A percentile compares a stretch with the other conserved stretches of the same genome.
These are phyloP conservation scores for Drosophila greeni DNA, from an alignment of 2,888 invertebrate species.

Conservation along the genomic window DNA sequence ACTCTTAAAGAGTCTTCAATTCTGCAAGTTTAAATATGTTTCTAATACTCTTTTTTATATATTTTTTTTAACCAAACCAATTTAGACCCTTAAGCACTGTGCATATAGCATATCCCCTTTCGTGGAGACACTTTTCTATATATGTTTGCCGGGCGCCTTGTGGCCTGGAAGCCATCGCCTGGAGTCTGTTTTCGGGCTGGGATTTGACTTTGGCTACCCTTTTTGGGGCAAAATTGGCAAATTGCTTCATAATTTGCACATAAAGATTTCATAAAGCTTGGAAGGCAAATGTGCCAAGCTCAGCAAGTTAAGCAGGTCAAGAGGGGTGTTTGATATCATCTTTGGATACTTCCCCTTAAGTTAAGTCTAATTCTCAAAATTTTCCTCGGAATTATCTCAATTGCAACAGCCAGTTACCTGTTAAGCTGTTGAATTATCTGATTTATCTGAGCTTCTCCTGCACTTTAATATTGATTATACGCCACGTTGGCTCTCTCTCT, in stretches of 20 bases:
- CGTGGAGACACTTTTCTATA: slow-evolving; percentile 39
- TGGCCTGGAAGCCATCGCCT: slow-evolving; percentile 12
- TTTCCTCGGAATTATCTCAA: slow-evolving; percentile 32
- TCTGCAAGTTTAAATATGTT: not conserved
- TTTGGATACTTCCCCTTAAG: slow-evolving; percentile 3
- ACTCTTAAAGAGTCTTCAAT: slow-evolving; percentile 1
- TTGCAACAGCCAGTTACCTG: slow-evolving; percentile 2
- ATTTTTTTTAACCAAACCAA: slow-evolving; percentile 11
- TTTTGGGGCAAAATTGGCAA: slow-evolving; percentile 27
- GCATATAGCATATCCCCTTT: slow-evolving; percentile 47
- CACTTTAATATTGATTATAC: slow-evolving; percentile 29
- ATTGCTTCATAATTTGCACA: slow-evolving; percentile 47
- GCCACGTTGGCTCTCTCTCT: slow-evolving; percentile 20
- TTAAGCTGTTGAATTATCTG: slow-evolving; percentile 7
- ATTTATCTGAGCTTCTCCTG: not conserved
- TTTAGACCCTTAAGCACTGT: slow-evolving; percentile 42
- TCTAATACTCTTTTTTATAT: not conserved
- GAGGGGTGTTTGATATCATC: not conserved
- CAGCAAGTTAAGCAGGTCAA: slow-evolving; percentile 6
- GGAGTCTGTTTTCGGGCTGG: slow-evolving; percentile 16
- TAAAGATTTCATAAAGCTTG: slow-evolving; percentile 20
- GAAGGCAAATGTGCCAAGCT: slow-evolving; percentile 11
- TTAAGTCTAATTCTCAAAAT: slow-evolving; percentile 42
- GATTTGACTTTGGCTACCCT: slow-evolving; percentile 31
- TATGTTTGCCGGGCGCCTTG: slow-evolving; percentile 55